phyloP scores from a whole-genome alignment of 2,888 invertebrate species.

The Drosophila longiperda region DNA sequence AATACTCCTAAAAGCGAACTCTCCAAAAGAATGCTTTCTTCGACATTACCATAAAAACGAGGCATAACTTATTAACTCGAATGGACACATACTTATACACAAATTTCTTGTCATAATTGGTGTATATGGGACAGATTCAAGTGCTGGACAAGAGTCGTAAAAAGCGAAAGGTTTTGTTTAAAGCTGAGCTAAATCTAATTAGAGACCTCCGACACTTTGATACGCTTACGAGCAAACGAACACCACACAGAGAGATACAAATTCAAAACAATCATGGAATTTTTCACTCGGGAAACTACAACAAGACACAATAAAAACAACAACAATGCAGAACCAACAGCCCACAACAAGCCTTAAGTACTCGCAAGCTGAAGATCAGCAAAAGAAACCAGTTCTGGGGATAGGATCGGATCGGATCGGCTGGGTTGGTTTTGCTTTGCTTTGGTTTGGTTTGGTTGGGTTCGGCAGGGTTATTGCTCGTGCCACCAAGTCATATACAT shows the following conservation, averaged over 20 bases:
- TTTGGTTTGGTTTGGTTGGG: conserved; percentile 10
- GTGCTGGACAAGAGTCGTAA: conserved; percentile 43
- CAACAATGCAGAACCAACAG: conserved; percentile 40
- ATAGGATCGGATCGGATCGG: conserved; percentile 18
- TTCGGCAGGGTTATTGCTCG: conserved; percentile 75
- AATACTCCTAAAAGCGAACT: conserved; percentile 6
- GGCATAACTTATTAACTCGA: background rate
- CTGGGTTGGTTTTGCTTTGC: conserved; percentile 17
- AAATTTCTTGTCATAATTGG: conserved; percentile 34
- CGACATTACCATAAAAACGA: conserved; percentile 7
- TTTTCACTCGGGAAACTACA: conserved; percentile 51
- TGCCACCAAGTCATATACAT: conserved; percentile 66
- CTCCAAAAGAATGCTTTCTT: conserved; percentile 26
- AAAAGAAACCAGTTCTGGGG: conserved; percentile 64
- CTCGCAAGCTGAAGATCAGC: conserved; percentile 57
- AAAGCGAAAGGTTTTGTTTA: conserved; percentile 68
- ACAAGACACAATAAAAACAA: conserved; percentile 26
- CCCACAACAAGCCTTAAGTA: conserved; percentile 56
- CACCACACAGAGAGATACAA: conserved; percentile 46
- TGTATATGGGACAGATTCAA: conserved; percentile 34
- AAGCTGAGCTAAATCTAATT: conserved; percentile 54
- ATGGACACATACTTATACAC: conserved; percentile 1
- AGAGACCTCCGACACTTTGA: conserved; percentile 61
- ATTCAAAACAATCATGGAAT: conserved; percentile 56
- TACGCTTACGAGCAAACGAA: conserved; percentile 51